Conservation (phyloP, 2,797 vertebrate species). For the Rhabdomys pumilio region DNA sequence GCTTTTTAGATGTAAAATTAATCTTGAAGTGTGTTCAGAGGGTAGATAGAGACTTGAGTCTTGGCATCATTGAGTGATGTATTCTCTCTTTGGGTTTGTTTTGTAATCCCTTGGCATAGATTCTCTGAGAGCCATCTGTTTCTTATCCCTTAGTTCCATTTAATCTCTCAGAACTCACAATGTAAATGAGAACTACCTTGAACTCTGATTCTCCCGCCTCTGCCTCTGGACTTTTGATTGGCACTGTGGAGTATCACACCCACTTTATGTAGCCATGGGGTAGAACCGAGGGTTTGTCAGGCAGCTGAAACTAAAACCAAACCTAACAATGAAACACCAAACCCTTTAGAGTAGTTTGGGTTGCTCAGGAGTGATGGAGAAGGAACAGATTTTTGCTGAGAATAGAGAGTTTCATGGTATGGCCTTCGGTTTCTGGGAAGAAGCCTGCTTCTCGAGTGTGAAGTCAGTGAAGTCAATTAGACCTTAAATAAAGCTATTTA, state of each 20-base stretch:
- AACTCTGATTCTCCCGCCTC: not conserved
- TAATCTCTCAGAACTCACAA: not conserved
- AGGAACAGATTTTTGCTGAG: not conserved
- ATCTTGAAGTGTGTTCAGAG: conserved; percentile 4
- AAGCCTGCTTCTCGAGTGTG: not conserved
- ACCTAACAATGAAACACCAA: not conserved
- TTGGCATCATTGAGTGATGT: not conserved
- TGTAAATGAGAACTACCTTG: not conserved
- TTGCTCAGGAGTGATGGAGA: not conserved
- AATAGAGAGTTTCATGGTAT: not conserved
- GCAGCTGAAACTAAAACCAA: not conserved
- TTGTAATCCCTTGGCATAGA: not conserved
- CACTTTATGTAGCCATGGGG: no score
- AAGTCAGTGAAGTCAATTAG: not conserved
- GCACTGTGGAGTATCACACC: not conserved
- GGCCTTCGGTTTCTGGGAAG: not conserved
- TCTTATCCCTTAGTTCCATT: not conserved
- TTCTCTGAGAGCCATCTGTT: not conserved
- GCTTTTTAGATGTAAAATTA: conserved; percentile 2
- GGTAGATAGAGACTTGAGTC: not conserved
- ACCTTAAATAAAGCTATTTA: not conserved
- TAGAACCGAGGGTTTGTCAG: no score
- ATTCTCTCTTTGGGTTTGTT: not conserved
- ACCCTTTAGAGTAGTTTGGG: not conserved
- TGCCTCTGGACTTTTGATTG: not conserved